Conservation (phyloP, 2,888 invertebrate genomes). For the Diaperis boleti region DNA sequence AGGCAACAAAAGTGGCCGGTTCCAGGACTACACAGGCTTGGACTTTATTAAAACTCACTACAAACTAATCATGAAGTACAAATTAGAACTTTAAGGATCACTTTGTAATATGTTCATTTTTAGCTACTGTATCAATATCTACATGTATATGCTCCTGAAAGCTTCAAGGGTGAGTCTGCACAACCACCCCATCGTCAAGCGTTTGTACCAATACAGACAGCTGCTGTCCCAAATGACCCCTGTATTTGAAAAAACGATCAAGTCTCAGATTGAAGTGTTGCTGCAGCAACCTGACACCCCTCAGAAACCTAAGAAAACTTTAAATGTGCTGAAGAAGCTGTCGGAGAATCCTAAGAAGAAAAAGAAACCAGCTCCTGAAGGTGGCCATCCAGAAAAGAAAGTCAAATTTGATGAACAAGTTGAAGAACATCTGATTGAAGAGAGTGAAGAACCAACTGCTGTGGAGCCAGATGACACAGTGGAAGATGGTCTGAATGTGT, state of each 20-base stretch:
- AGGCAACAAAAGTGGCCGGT: slow-evolving; percentile 67
- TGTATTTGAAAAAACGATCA: slow-evolving; percentile 76
- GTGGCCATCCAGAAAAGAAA: slow-evolving; percentile 40
- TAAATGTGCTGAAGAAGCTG: slow-evolving; percentile 53
- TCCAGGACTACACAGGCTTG: slow-evolving; percentile 75
- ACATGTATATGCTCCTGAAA: slow-evolving; percentile 88
- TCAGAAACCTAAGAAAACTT: slow-evolving; percentile 66
- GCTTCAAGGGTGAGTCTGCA: slow-evolving; percentile 78
- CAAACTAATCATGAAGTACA: slow-evolving; percentile 67
- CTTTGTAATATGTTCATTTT: slow-evolving; percentile 57
- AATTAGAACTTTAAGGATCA: slow-evolving; percentile 23
- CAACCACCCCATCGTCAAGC: slow-evolving; percentile 91
- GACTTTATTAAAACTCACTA: slow-evolving; percentile 75
- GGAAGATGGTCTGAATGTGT: slow-evolving; percentile 20
- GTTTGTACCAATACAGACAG: slow-evolving; percentile 84
- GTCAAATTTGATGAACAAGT: slow-evolving; percentile 48
- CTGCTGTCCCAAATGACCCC: slow-evolving; percentile 80
- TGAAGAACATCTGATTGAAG: slow-evolving; percentile 1
- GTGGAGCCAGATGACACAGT: slow-evolving; percentile 21
- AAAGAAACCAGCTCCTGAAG: slow-evolving; percentile 18
- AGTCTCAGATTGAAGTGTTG: slow-evolving; percentile 76
- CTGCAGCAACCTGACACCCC: slow-evolving; percentile 61
- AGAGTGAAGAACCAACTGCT: slow-evolving; percentile 38
- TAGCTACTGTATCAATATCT: slow-evolving; percentile 89
- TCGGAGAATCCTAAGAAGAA: slow-evolving; percentile 25